phyloP scores from a whole-genome alignment of 2,113 vertebrate genomes.

The Misgurnus anguillicaudatus region DNA sequence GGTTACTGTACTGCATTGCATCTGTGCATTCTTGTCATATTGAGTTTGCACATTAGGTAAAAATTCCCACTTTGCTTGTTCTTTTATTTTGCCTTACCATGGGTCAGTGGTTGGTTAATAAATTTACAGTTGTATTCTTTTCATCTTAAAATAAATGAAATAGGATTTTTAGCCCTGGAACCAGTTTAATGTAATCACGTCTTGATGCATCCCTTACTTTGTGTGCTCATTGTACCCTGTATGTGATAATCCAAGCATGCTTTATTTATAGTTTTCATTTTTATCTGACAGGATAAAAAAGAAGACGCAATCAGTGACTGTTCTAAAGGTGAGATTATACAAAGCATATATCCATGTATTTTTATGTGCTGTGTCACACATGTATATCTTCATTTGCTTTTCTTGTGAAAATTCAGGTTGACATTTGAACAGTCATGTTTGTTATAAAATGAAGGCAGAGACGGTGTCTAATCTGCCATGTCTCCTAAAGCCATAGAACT shows the following conservation, averaged over 20 bases:
- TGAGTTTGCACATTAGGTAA: too few relatives aligned
- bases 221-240: neutral
- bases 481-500: constrained; percentile 79
- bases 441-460: neutral
- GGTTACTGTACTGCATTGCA: neutral
- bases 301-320: constrained; percentile 83
- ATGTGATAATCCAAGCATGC: neutral
- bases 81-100: neutral
- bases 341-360: neutral
- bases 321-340: constrained; percentile 78
- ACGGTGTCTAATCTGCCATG: constrained; percentile 15
- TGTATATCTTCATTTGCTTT: neutral
- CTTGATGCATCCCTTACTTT: neutral
- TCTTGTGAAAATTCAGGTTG: neutral
- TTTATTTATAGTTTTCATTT: neutral
- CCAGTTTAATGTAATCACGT: neutral
- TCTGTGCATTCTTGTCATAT: too few relatives aligned
- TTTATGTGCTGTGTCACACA: neutral
- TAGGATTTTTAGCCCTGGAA: neutral
- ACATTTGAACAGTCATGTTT: neutral
- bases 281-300: constrained; percentile 78
- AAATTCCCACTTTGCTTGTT: too few relatives aligned
- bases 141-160: neutral
- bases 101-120: neutral
- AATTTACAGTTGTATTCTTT: neutral